These are phyloP conservation scores for Amphiduros pacificus DNA, from an alignment of 2,888 invertebrate species.

Conservation along the genomic window DNA sequence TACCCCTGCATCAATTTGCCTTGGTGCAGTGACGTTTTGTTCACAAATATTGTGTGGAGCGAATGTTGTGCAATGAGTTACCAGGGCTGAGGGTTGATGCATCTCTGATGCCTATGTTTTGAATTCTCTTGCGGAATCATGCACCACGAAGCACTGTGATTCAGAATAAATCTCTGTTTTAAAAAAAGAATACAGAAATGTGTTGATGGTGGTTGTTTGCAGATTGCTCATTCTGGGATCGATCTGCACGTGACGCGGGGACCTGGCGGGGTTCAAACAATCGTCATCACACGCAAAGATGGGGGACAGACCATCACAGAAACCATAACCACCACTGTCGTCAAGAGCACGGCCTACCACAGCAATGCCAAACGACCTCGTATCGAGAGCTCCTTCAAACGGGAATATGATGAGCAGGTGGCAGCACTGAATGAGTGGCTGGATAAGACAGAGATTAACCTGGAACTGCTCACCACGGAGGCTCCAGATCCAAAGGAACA, in stretches of 20 bases:
- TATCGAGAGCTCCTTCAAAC: conserved; percentile 40
- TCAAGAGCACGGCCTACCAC: conserved; percentile 20
- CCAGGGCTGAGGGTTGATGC: no score
- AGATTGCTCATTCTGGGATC: conserved; percentile 55
- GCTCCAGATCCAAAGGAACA: conserved; percentile 59
- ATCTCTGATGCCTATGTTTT: no score
- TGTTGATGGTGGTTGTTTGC: conserved; percentile 13
- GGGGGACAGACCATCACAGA: conserved; percentile 22
- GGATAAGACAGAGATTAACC: conserved; percentile 50
- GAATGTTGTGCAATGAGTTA: no score
- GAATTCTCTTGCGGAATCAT: no score
- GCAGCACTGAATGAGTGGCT: conserved; percentile 49
- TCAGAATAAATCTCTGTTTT: no score
- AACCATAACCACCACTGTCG: conserved; percentile 24
- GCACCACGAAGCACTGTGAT: no score
- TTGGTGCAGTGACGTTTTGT: no score
- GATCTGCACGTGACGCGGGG: conserved; percentile 48
- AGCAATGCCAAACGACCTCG: conserved; percentile 35
- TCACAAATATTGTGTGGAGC: no score
- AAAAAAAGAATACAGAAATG: background rate
- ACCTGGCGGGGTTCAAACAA: conserved; percentile 30
- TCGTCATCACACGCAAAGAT: conserved; percentile 27
- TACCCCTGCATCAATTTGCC: no score
- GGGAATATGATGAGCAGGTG: conserved; percentile 50
- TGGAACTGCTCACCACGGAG: conserved; percentile 49